Evolutionary conservation across 2,888 invertebrate genomes (phyloP).

Genomic region (Drosophila mayaguana): DNA sequence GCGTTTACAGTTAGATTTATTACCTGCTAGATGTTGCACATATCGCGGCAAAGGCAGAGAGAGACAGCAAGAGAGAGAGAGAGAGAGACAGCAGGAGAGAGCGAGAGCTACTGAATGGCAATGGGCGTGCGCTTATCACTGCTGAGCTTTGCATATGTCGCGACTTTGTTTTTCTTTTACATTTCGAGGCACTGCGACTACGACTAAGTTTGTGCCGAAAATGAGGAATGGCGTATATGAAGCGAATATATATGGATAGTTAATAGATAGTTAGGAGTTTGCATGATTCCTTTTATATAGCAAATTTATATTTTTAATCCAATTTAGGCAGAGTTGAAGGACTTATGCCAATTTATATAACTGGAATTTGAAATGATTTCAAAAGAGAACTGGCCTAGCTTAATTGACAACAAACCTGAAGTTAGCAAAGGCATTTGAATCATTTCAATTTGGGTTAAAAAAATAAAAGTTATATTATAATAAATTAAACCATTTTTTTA

Average conservation of each 20-base stretch:
- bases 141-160: constrained; percentile 73
- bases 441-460: no score
- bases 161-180: constrained; percentile 55
- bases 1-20: constrained; percentile 79
- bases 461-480: no score
- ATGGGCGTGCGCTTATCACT: constrained; percentile 59
- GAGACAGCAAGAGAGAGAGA: background rate
- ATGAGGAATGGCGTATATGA: background rate
- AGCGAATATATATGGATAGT: background rate
- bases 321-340: background rate
- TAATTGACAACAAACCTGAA: no score
- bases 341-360: no score
- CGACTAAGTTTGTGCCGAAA: constrained; percentile 6
- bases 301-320: constrained; percentile 27
- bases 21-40: constrained; percentile 80
- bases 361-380: no score
- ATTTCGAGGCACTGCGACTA: background rate
- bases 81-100: no score
- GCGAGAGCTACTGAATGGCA: constrained; percentile 8
- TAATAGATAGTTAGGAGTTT: background rate
- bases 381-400: no score
- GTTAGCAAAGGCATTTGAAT: no score
- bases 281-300: constrained; percentile 25
- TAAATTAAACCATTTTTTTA: no score
- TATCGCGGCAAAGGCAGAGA: constrained; percentile 46